A percentile compares a stretch with the other conserved stretches of the same genome.
These are phyloP conservation scores for Meteorus cinctellus DNA, from an alignment of 2,888 invertebrate species.

Conservation along the genomic window DNA sequence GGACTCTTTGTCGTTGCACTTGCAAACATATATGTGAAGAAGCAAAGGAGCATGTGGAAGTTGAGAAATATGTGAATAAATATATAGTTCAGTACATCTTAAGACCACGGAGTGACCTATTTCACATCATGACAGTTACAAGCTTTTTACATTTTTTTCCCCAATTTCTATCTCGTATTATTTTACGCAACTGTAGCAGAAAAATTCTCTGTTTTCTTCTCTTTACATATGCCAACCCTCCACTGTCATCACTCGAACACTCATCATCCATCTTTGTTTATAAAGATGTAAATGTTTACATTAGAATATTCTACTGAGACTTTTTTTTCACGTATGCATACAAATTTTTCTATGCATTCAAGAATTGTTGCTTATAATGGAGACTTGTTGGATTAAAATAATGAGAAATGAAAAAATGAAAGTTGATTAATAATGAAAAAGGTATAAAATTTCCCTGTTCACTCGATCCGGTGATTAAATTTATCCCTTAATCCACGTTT, in stretches of 20 bases:
- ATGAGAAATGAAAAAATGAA: not conserved
- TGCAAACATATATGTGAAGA: not conserved
- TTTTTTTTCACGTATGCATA: too few relatives aligned
- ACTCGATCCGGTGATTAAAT: conserved; percentile 23
- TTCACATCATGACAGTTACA: conserved; percentile 53
- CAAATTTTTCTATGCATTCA: too few relatives aligned
- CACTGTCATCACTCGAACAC: not conserved
- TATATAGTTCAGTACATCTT: conserved; percentile 19
- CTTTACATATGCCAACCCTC: not conserved
- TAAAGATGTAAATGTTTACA: too few relatives aligned
- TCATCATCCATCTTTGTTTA: conserved; percentile 4
- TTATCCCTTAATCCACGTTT: conserved; percentile 49
- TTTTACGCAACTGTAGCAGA: not conserved
- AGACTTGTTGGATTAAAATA: too few relatives aligned
- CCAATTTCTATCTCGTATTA: conserved; percentile 21
- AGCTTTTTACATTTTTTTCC: conserved; percentile 25
- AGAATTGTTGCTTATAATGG: too few relatives aligned
- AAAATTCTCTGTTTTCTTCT: not conserved
- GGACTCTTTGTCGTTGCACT: not conserved
- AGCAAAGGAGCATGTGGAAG: not conserved
- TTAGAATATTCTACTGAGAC: too few relatives aligned
- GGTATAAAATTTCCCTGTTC: conserved; percentile 9
- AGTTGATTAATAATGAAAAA: not conserved
- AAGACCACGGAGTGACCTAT: conserved; percentile 59
- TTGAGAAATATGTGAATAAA: conserved; percentile 7